Base-by-base conservation (phyloP, 2,888 invertebrate species). In the Halictus quadricinctus region DNA sequence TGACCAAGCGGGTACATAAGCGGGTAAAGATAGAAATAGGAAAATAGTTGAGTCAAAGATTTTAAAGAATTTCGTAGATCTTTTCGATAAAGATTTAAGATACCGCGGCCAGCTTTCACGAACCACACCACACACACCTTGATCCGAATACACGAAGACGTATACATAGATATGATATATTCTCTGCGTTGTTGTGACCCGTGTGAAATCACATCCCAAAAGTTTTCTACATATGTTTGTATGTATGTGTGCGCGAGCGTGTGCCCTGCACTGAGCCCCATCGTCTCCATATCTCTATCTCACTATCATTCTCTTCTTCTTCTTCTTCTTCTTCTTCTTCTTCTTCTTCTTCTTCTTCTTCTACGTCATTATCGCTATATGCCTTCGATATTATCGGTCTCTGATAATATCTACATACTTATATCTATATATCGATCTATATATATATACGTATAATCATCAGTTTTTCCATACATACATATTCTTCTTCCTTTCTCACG, bases 171-270 rank as follows among this genome's bases (percentile, higher is more conserved):
- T 90, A 92, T 90, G 84, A 91, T 91, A 87, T 91, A 87, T 90
- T 91, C 91, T 92, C 91, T 95, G 97, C 97, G 97, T 96, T 97
- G 97, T 97, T 97, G 97, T 97, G 97, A 97, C 97, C 97, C 96
- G 96, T 97, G 97, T 96, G 95, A 95, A 95, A 95, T 95, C 95
- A 95, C 95, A 94, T 95, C 95, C 95, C 95, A 93, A 93, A 92
- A 94, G 91, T 94, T 94, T 94, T 94, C 92, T 94, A 94, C 92
- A 93, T 93, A 94, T 94, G 92, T 94, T 94, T 94, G 93, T 94
- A 94, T 92, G 94, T 94, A 94, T 92, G 93, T 94, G 93, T 94
- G 94, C 93, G 94, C 93, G 94, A 94, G 92, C 93, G 94, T 94
- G 92, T 94, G 92, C 92, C 94, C 92, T 92, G 92, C 93, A 93